These are phyloP conservation scores for Himalopsyche japonica DNA, from an alignment of 2,888 invertebrate species.

Conservation along the genomic window DNA sequence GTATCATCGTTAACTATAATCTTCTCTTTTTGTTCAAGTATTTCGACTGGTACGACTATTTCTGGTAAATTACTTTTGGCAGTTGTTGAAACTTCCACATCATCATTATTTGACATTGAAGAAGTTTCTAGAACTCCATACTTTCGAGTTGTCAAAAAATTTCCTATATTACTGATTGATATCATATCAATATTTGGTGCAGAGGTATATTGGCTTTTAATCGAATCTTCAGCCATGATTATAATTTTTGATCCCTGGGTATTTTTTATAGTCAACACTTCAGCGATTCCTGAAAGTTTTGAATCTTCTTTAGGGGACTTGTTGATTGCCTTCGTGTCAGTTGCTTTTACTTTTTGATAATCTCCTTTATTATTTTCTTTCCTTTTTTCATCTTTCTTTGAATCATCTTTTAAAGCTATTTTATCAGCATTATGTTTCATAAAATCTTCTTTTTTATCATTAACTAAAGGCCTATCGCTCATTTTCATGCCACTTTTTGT, in stretches of 20 bases:
- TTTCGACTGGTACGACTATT: no score
- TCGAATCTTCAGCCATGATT: neutral
- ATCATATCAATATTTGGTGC: neutral
- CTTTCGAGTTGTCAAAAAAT: constrained; percentile 3
- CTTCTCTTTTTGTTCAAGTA: neutral
- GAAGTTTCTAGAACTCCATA: neutral
- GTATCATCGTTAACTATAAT: neutral
- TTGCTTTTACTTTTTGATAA: neutral
- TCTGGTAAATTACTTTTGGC: neutral
- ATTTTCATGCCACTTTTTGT: neutral
- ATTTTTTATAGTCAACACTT: neutral
- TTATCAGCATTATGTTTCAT: neutral
- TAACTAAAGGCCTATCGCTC: neutral
- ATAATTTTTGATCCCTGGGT: neutral
- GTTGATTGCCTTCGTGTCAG: neutral
- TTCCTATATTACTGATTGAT: constrained; percentile 13
- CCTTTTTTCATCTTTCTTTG: neutral
- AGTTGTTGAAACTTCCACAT: neutral
- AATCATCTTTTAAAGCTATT: neutral
- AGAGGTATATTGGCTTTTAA: neutral
- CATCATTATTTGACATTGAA: neutral
- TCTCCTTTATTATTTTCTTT: neutral
- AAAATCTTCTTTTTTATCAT: neutral
- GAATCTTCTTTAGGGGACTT: neutral
- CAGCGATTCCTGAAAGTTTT: neutral